Evolutionary conservation across 2,797 vertebrate genomes (phyloP), one percentile per base, ranked within the genome.

Genomic region (Darevskia nairensis): DNA sequence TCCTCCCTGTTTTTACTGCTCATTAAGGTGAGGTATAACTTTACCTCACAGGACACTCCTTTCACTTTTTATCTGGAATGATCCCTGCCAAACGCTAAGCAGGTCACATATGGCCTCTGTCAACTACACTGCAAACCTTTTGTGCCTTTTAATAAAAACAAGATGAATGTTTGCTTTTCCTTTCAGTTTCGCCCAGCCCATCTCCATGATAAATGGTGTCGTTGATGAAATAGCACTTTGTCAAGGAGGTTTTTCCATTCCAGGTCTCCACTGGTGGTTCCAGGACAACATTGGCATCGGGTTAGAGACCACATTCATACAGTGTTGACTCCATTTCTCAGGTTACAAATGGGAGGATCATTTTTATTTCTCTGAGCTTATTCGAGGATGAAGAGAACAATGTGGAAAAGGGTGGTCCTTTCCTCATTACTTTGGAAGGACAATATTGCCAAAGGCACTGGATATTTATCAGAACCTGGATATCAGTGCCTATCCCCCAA

Each of bases 21-120:
- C 92, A 93, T 94, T 95, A 95, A 95, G 95, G 94, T 93, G 90
- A 94, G 92, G 91, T 95, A 93, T 95, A 94, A 91, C 90, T 95
- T 96, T 94, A 96, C 94, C 94, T 95, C 94, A 91, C 0, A 2
- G 93, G 93, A 95, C 92, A 72, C 92, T 93, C 93, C 93, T 95
- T 92, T 94, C 80, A 88, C 95, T 94, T 91, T 93, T 91, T 93
- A 92, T 93, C 89, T 90, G 39, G 72, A 85, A 85, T 75, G 91
- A 92, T 92, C 87, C 91, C 91, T 0, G 8, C 79, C 85, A 88
- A 92, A 94, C 1, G 15, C 90, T 94, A 92, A 92, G 88, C 93
- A 93, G 94, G 91, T 94, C 95, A 95, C 95, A 96, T 93, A 94
- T 96, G 95, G 94, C 90, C 94, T 94, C 87, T 93, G 93, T 95